Base-by-base conservation (phyloP, 2,797 vertebrate genomes). In the Brachyrhaphis roseni region DNA sequence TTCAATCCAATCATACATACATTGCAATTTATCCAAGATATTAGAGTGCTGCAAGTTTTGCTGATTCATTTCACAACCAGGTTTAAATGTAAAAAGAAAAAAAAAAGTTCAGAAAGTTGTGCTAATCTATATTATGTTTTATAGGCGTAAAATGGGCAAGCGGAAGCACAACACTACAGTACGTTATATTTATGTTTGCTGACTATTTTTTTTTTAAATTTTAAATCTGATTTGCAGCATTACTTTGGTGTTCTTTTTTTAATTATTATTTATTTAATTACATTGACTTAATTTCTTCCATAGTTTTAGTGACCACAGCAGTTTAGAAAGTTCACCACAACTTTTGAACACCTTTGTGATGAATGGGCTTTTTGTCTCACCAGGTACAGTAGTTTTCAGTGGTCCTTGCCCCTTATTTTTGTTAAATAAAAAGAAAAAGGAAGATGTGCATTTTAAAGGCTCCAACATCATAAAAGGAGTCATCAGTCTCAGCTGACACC, bases 381-480 rank as follows among this genome's bases (percentile, higher is more conserved):
- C 46, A 79, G 39, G 74, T 84, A 80, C 51, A 83, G 53, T 71
- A 46, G 74, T 66, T 55, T 51, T 84, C 66, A 78, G 84, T 82
- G 82, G 68, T 16, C 31, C 10, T 36, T 79, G 59, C 43, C 81
- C 64, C 15, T 77, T 79, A 20, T 78, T 18, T 46, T 49, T 7
- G 18, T 1, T 49, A 20, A 7, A 49, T 49, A 49, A 49, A 18
- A 49, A 49, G 18, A 90, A 72, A 81, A 81, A 68, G 31, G 75
- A 81, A 57, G 36, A 82, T 88, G 84, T 83, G 84, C 79, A 81
- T 92, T 92, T 94, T 89, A 93, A 93, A 94, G 85, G 81, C 82
- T 75, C 72, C 71, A 47, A 73, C 66, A 76, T 91, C 89, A 89
- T 83, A 78, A 91, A 92, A 88, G 80, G 78, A 87, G 81, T 83